A percentile compares a stretch with the other conserved stretches of the same genome.
Conservation (phyloP, 2,113 vertebrate genomes). For the Argyrosomus japonicus region DNA sequence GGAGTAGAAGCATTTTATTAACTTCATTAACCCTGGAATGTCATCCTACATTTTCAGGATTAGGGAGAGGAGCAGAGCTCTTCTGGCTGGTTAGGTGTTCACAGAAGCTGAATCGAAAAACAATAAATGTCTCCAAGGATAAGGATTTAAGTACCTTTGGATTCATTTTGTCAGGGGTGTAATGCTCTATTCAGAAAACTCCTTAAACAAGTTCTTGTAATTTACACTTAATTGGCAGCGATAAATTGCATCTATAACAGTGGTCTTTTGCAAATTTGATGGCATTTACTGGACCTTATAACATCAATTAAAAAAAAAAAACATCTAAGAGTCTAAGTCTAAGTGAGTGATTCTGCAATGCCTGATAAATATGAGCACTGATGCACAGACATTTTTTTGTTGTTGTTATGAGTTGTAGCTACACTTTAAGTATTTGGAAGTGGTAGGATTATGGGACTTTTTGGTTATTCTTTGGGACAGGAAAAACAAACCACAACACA, state of each 20-base stretch:
- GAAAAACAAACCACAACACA: background rate
- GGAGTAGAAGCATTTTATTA: background rate
- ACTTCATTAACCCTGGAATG: conserved; percentile 1
- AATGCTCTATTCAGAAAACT: background rate
- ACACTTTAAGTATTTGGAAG: background rate
- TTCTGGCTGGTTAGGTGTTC: background rate
- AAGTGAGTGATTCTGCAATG: background rate
- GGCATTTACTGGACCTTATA: background rate
- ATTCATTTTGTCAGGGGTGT: background rate
- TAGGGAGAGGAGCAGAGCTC: background rate
- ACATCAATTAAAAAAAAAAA: background rate
- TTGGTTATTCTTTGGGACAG: background rate
- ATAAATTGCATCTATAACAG: background rate
- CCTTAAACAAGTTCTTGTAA: background rate
- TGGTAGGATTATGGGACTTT: background rate
- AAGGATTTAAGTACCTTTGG: background rate
- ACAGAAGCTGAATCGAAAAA: background rate
- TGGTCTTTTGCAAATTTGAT: background rate
- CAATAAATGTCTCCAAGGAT: background rate
- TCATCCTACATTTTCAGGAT: background rate
- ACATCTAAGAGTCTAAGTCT: too few species aligned
- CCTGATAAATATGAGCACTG: conserved; percentile 3
- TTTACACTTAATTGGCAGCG: background rate
- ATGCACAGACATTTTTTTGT: background rate
- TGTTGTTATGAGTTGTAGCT: background rate